Evolutionary conservation across 2,113 vertebrate genomes (phyloP), one percentile per base, ranked within the genome.

Genomic region (Poeciliopsis retropinna): DNA sequence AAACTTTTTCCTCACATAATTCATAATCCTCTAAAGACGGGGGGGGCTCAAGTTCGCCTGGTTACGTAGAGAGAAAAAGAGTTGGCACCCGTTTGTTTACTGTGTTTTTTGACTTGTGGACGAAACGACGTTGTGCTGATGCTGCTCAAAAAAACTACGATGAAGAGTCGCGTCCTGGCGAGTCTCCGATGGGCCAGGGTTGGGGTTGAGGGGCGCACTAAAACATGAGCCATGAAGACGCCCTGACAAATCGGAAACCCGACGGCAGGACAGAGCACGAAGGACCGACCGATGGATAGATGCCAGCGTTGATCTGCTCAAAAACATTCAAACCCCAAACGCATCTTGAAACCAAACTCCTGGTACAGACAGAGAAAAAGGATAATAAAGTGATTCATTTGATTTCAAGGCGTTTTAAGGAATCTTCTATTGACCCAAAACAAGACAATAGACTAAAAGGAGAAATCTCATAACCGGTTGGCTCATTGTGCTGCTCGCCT

Each of bases 161-260:
- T 64, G 63, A 0, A 13, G 67, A 32, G 64, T 65, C 11, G 25
- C 12, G 73, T 51, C 77, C 54, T 0, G 75, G 22, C 3, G 62
- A 1, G 29, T 28, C 81, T 88, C 85, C 72, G 29, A 47, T 68
- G 67, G n/a, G 87, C 60, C 69, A 25, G 34, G 47, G 78, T 85
- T 0, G 22, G 22, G 83, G 28, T 90, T 89, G 91, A 76, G 92
- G 91, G 86, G 87, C 85, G 8, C 85, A 73, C 83, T 90, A 91
- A 78, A 90, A 91, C 82, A 89, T 31, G 85, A 27, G 76, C 89
- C 90, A 83, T 75, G 76, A 69, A 81, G 72, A 28, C 6, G 72
- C 68, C 86, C 89, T 75, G 39, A 27, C 76, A 75, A 75, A 0
- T 41, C 76, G 0, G 80, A 75, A 72, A 41, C n/a, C 11, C 66